Evolutionary conservation across 2,797 vertebrate genomes (phyloP).

Genomic region (Cyprinodon diabolis): DNA sequence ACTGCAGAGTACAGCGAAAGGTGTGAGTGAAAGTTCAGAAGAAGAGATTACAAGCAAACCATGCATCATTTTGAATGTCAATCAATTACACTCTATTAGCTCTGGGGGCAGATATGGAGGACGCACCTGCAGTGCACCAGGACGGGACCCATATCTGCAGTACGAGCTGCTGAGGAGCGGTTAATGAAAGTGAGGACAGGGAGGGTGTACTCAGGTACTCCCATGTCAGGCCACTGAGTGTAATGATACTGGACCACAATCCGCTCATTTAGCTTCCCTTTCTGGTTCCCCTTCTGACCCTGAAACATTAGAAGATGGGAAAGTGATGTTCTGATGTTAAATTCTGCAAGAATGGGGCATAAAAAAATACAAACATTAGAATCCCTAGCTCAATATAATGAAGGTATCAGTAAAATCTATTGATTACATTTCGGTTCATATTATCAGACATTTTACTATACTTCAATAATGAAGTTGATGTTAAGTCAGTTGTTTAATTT

Average conservation of each 20-base stretch:
- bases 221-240: conserved; percentile 99
- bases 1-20: conserved; percentile 74
- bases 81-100: conserved; percentile 22
- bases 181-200: conserved; percentile 97
- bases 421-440: background rate
- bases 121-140: conserved; percentile 97
- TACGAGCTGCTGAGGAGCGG: conserved; percentile 89
- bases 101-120: conserved; percentile 5
- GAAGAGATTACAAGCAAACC: conserved; percentile 38
- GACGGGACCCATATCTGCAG: conserved; percentile 89
- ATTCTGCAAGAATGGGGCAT: background rate
- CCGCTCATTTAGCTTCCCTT: conserved; percentile 91
- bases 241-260: conserved; percentile 95
- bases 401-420: background rate
- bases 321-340: conserved; percentile 6
- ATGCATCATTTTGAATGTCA: conserved; percentile 15
- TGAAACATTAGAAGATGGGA: conserved; percentile 45
- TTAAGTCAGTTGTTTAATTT: too few species aligned
- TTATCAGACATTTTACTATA: too few species aligned
- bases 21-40: conserved; percentile 39
- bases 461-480: too few species aligned
- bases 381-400: background rate
- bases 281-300: conserved; percentile 93
- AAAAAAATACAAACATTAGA: background rate
- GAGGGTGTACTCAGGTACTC: conserved; percentile 95